Evolutionary conservation across 1,140 invertebrate species (phyloP), one percentile per base, ranked within the genome.

Genomic region (Zaprionus lachaisei): DNA sequence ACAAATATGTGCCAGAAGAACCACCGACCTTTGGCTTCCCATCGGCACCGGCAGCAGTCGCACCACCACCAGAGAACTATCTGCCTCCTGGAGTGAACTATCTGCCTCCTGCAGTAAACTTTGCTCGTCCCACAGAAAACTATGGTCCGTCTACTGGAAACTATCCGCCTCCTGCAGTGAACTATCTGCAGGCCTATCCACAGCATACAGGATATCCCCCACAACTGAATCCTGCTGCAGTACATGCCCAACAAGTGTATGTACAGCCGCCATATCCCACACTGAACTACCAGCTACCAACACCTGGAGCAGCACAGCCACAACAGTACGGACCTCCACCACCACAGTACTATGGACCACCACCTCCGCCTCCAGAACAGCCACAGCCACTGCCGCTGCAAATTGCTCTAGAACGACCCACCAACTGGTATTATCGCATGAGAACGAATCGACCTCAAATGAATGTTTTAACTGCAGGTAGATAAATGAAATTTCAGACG

Each of bases 401-500:
- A 0, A 7, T 7, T 31, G 7, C 0, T 31, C 28, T 31, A 9
- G 28, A 31, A 31, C 28, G 71, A 15, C 55, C 58, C 9, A 41
- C 3, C 7, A 73, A 81, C 22, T 89, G 78, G 15, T 79, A 17
- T 6, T 44, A 34, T 1, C 60, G 44, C 17, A 57, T 20, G 34
- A 55, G 37, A 24, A 67, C 15, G 15, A 85, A 85, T 44, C 71
- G 69, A 38, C 78, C 84, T 0, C 84, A 87, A 51, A 26, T 20
- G 12, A 81, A 81, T 61, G 69, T 61, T 4, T 22, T 89, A 14
- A 55, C 41, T 20, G 15, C 81, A 37, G 85, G 85, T 89, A 44
- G 64, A 79, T 60, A 56, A 12, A 38, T 38, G 37, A 38, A 38
- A 38, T 38, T 38, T 1, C 37, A 38, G 1, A 15, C 12, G 37